phyloP scores from a whole-genome alignment of 2,888 invertebrate genomes.

The Eilema caniola region DNA sequence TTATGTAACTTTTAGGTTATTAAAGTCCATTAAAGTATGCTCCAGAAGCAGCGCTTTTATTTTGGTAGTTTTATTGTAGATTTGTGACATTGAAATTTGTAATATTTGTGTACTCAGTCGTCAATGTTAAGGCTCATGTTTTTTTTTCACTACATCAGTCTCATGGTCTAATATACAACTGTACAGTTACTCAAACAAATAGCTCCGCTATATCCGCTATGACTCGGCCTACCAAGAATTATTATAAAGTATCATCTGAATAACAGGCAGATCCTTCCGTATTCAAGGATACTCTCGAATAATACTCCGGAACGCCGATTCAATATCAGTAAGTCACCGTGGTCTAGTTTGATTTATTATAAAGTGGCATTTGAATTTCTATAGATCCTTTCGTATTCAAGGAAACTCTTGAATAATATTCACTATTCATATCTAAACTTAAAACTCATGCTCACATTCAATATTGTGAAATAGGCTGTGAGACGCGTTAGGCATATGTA shows the following conservation, averaged over 20 bases:
- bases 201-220: neutral
- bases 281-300: neutral
- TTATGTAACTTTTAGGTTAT: no score
- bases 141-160: no score
- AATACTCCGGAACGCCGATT: neutral
- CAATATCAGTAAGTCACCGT: neutral
- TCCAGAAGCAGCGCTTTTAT: no score
- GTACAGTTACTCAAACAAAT: neutral
- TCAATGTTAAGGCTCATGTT: no score
- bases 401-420: conserved; percentile 2
- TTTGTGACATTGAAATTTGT: no score
- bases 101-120: no score
- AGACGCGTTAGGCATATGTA: neutral
- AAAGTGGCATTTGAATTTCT: neutral
- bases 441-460: no score
- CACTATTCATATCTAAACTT: neutral
- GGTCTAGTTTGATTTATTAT: conserved; percentile 3
- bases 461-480: no score
- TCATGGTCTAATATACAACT: neutral
- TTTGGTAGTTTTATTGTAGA: no score
- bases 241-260: neutral
- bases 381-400: conserved; percentile 9
- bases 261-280: neutral
- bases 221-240: neutral
- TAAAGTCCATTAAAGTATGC: no score